A percentile compares a stretch with the other conserved stretches of the same genome.
phyloP scores from a whole-genome alignment of 2,797 vertebrate genomes.

The Dendrocincla fuliginosa region DNA sequence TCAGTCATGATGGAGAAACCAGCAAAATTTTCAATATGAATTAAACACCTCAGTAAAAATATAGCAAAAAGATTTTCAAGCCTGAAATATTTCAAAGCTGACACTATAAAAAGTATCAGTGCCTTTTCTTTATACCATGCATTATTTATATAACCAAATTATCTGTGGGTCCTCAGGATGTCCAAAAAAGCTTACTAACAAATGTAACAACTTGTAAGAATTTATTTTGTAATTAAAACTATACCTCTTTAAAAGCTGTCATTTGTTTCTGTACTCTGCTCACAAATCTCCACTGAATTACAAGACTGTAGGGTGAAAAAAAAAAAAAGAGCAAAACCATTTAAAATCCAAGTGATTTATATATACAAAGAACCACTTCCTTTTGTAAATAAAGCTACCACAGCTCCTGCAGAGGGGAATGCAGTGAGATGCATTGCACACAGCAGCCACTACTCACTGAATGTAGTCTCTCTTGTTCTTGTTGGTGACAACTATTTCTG shows the following conservation, averaged over 20 bases:
- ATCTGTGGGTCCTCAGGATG: neutral
- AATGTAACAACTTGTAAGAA: neutral
- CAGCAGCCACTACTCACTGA: conserved; percentile 82
- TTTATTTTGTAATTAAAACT: neutral
- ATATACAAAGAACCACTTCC: neutral
- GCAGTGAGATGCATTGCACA: neutral
- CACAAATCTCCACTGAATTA: conserved; percentile 98
- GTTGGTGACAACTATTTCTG: conserved; percentile 92
- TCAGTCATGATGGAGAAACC: neutral
- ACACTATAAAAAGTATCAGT: neutral
- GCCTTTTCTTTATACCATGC: neutral
- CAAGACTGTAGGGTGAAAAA: conserved; percentile 79
- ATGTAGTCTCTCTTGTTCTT: conserved; percentile 97
- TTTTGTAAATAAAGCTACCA: neutral
- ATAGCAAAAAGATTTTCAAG: neutral
- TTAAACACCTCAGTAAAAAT: neutral
- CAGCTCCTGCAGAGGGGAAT: neutral
- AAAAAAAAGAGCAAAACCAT: neutral
- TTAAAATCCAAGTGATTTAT: neutral
- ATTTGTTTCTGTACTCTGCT: conserved; percentile 96
- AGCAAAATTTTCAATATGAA: neutral
- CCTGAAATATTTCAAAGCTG: neutral
- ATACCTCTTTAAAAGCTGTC: conserved; percentile 96
- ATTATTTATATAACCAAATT: neutral
- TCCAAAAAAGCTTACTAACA: neutral